Base-by-base conservation (phyloP, 2,888 invertebrate species). In the Stomorhina lunata region DNA sequence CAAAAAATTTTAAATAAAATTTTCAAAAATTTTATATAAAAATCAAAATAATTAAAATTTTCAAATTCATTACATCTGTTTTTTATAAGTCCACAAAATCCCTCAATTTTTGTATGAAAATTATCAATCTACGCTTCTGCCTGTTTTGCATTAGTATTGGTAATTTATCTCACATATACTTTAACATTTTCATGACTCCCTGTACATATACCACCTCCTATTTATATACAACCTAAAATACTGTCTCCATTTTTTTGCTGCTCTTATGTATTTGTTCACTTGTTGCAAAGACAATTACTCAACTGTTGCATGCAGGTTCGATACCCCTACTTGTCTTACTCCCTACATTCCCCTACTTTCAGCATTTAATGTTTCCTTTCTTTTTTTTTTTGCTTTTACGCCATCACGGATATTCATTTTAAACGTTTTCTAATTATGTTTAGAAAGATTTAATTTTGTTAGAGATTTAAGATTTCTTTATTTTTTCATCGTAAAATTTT, bases 271-370 rank as follows among this genome's bases (percentile, higher is more conserved):
- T 59, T 81, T n/a, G n/a, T n/a, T 34, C 61, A 84, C 80, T 84
- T 83, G 84, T 85, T 83, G 85, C 84, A 78, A 80, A 66, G 72
- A n/a, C n/a, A n/a, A 20, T 59, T 53, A 17, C 78, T 80, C 78
- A 85, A 48, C 83, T 85, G 85, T 85, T 85, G 85, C 81, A 82
- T 84, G 84, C 57, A 69, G 68, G 85, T 81, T 83, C 66, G 84
- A 78, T 80, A 48, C 71, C 57, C 66, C 75, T 77, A 9, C 34
- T 50, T n/a, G 12, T 20, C 29, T 10, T 17, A 40, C 7, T 55
- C 20, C 69, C 29, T 40, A 32, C 17, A 5, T 48, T 57, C 10
- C 22, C 32, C 17, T 10, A n/a, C 43, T 12, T 53, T 29, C 4
- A 5, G 17, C 2, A 4, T 45, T 34, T 7, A n/a, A n/a, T n/a